Base-by-base conservation (phyloP, 2,797 vertebrate genomes). In the Sphenopsis melanotis region DNA sequence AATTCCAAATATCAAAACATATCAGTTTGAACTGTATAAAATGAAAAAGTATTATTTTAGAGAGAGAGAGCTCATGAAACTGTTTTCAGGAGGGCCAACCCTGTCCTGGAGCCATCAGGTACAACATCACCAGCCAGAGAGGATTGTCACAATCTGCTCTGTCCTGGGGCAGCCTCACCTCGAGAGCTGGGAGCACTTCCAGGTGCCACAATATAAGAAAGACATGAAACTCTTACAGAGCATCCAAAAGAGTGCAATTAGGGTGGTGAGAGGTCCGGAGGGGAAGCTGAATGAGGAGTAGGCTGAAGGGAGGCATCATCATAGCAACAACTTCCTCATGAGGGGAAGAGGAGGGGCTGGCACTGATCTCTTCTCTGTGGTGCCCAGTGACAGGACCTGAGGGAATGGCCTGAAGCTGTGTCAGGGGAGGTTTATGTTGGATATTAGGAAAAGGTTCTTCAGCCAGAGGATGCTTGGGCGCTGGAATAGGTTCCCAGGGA, bases 111-210 rank as follows among this genome's bases (percentile, higher is more conserved):
- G 0, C 4, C 7, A 53, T 14, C 30, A 69, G 34, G 29, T 10
- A 7, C 46, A 60, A 16, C 55, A 52, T 14, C 0, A 0, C 23
- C 46, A 53, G 24, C 13, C 0, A 0, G 39, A 61, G 13, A 34
- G 24, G 14, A 61, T 26, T 69, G 63, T 85, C 34, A n/a, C n/a
- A n/a, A n/a, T n/a, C 47, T 0, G 2, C 39, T 69, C 47, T 60
- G 29, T n/a, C n/a, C 29, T 60, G 63, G 29, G 10, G 16, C 0
- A 0, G 13, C 46, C n/a, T 66, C n/a, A 46, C 16, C 19, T 34
- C 0, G 0, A 39, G 24, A 30, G 2, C 29, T 60, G 24, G 11
- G 15, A 14, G 11, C 15, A 60, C 22, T 1, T 59, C 19, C 6
- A n/a, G 12, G 53, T 6, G 7, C 39, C 39, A 78, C 39, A 11